Evolutionary conservation across 2,113 vertebrate species (phyloP).

Genomic region (Xyliphius kryptos): DNA sequence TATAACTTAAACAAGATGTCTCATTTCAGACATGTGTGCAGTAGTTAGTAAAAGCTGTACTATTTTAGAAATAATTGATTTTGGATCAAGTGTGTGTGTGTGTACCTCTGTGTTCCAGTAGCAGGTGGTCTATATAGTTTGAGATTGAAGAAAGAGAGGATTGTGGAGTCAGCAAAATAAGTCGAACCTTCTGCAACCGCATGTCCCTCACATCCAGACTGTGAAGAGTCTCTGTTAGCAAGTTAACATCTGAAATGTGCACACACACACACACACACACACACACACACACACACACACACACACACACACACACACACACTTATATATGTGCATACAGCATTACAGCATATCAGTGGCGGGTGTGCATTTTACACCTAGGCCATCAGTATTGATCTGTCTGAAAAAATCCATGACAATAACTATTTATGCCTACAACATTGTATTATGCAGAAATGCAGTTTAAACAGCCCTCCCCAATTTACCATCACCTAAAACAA

Average conservation of each 20-base stretch:
- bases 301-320: constrained; percentile 10
- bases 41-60: too few species aligned
- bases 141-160: constrained; percentile 79
- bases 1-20: too few species aligned
- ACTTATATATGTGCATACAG: background rate
- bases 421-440: too few species aligned
- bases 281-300: constrained; percentile 50
- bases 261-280: background rate
- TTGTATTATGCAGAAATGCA: too few species aligned
- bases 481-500: too few species aligned
- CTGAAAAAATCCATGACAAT: too few species aligned
- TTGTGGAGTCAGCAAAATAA: constrained; percentile 75
- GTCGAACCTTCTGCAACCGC: constrained; percentile 65
- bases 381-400: too few species aligned
- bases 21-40: too few species aligned
- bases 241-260: constrained; percentile 67
- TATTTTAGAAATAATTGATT: background rate
- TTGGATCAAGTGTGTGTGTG: background rate
- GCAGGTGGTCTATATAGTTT: constrained; percentile 80
- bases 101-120: constrained; percentile 79
- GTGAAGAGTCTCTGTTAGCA: constrained; percentile 70
- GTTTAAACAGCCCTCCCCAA: too few species aligned
- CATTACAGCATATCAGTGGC: too few species aligned
- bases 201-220: constrained; percentile 60
- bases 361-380: too few species aligned